Percentiles rank a stretch among this genome's conserved stretches.
These are phyloP conservation scores for Tauraco hartlaubi DNA, from an alignment of 2,797 vertebrate genomes.

Conservation along the genomic window DNA sequence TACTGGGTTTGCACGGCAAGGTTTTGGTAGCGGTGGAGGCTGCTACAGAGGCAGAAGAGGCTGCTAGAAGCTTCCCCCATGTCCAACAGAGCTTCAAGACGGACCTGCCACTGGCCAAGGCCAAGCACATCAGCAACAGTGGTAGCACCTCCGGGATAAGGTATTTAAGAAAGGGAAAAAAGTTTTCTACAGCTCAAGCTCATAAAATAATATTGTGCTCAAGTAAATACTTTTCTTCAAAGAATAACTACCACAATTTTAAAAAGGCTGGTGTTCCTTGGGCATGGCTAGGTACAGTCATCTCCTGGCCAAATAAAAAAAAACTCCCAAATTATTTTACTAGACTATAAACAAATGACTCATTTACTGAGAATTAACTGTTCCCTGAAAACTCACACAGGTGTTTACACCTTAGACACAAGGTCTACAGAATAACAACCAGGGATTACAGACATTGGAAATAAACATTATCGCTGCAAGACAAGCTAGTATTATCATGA, in stretches of 20 bases:
- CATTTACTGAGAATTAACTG: neutral
- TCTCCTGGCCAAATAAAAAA: neutral
- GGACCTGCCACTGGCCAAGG: no score
- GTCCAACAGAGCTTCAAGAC: no score
- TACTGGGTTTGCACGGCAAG: no score
- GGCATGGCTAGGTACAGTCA: neutral
- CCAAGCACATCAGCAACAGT: no score
- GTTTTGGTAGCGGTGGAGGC: no score
- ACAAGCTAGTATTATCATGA: neutral
- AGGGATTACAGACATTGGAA: neutral
- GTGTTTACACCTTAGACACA: constrained; percentile 1
- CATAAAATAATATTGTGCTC: neutral
- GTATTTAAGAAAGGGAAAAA: no score
- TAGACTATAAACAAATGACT: neutral
- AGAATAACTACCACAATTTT: neutral
- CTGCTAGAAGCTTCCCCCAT: no score
- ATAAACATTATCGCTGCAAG: neutral
- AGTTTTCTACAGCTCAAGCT: neutral
- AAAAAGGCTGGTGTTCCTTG: neutral
- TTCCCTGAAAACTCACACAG: neutral
- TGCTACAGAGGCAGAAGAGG: no score
- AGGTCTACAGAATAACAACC: neutral
- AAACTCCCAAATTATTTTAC: neutral
- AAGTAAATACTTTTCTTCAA: neutral
- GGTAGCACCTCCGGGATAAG: no score